phyloP scores from a whole-genome alignment of 2,797 vertebrate genomes.

The Dipus sagitta region DNA sequence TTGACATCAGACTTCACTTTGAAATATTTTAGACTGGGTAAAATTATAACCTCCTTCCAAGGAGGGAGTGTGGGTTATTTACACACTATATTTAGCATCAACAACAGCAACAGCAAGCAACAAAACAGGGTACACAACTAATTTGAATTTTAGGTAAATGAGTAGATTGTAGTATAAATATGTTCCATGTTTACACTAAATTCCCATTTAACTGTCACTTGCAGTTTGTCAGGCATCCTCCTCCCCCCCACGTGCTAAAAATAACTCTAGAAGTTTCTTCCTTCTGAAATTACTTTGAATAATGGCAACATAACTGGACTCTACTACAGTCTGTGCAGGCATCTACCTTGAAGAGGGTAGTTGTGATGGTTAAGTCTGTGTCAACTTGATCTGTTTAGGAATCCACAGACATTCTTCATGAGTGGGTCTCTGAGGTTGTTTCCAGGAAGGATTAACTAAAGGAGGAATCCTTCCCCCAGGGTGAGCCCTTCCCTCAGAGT shows the following conservation, averaged over 20 bases:
- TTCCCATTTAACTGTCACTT: neutral
- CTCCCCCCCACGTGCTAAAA: neutral
- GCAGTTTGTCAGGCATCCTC: neutral
- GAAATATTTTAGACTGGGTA: conserved; percentile 30
- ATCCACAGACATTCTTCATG: too few species aligned
- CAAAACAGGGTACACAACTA: neutral
- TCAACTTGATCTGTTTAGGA: too few species aligned
- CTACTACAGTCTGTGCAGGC: neutral
- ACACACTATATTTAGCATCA: neutral
- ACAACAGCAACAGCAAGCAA: neutral
- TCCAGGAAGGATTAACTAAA: too few species aligned
- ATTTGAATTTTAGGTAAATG: conserved; percentile 18
- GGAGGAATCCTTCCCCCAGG: too few species aligned
- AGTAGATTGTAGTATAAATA: neutral
- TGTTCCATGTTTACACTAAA: conserved; percentile 21
- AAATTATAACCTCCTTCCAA: neutral
- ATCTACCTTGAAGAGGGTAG: neutral
- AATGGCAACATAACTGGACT: neutral
- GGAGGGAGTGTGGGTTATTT: neutral
- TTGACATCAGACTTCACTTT: neutral
- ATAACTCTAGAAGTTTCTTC: neutral
- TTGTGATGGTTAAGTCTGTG: too few species aligned
- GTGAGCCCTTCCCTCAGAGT: too few species aligned
- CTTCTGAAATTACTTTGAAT: neutral
- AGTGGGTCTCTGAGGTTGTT: too few species aligned